These are phyloP conservation scores for Pogona vitticeps DNA, from an alignment of 2,113 vertebrate genomes.

Conservation along the genomic window DNA sequence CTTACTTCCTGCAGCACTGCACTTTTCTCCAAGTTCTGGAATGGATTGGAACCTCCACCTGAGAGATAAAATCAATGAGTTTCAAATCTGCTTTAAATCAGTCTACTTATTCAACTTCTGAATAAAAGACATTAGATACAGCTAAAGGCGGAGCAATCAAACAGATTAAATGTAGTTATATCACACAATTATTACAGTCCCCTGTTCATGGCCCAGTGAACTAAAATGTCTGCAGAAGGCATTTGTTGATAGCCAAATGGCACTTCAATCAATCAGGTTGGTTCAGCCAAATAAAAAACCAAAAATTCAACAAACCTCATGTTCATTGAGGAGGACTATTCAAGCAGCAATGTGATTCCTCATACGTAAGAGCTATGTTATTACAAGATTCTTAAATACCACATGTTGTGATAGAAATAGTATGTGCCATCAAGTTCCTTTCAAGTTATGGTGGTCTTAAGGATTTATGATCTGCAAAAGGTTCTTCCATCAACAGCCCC, in stretches of 20 bases:
- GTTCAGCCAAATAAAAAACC: not conserved
- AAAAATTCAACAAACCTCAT: not conserved
- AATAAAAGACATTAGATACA: constrained; percentile 16
- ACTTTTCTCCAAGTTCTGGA: constrained; percentile 85
- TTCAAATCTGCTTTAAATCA: constrained; percentile 41
- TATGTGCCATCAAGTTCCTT: not conserved
- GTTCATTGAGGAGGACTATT: not conserved
- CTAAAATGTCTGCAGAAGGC: constrained; percentile 35
- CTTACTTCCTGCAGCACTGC: constrained; percentile 84
- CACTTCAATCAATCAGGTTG: constrained; percentile 29
- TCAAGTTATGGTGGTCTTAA: too few species aligned
- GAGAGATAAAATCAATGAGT: constrained; percentile 24
- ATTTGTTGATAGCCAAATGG: constrained; percentile 42
- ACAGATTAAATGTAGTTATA: constrained; percentile 23
- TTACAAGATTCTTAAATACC: not conserved
- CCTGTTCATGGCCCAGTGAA: constrained; percentile 10
- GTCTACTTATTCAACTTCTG: constrained; percentile 28
- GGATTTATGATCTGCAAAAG: too few species aligned
- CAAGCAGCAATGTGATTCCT: not conserved
- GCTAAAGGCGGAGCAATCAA: constrained; percentile 39
- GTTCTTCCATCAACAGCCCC: too few species aligned
- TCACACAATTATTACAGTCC: not conserved
- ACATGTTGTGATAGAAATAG: not conserved
- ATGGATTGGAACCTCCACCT: constrained; percentile 83
- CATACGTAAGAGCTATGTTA: not conserved